These are phyloP conservation scores for Liolophura sinensis DNA, from an alignment of 1,140 invertebrate species.

Conservation along the genomic window DNA sequence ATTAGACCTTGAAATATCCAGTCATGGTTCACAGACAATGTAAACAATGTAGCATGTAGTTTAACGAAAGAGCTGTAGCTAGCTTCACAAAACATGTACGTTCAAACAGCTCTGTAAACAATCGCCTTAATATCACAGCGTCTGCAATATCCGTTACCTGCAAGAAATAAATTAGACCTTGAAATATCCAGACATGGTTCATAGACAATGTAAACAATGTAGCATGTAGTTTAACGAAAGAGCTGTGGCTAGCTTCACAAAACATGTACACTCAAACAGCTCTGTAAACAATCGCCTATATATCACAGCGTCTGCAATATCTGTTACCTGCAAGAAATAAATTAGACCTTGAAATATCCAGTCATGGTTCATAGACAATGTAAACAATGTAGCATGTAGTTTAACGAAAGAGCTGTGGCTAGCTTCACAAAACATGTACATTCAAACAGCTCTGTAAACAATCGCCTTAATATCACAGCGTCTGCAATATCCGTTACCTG, in stretches of 20 bases:
- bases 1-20: constrained; percentile 98
- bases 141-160: constrained; percentile 97
- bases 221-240: no score
- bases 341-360: constrained; percentile 98
- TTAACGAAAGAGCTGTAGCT: no score
- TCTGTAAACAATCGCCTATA: constrained; percentile 92
- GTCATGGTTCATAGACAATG: constrained; percentile 80
- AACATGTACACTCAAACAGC: constrained; percentile 85
- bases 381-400: no score
- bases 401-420: no score
- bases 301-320: constrained; percentile 99
- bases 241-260: no score
- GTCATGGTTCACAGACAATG: constrained; percentile 80
- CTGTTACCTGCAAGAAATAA: constrained; percentile 90
- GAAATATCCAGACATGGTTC: constrained; percentile 90
- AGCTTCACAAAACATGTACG: no score
- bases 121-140: constrained; percentile 95
- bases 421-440: no score
- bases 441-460: constrained; percentile 94
- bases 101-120: constrained; percentile 94
- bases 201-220: constrained; percentile 75
- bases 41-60: no score
- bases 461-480: constrained; percentile 95
- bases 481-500: constrained; percentile 97
- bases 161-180: constrained; percentile 94